Base-by-base conservation (phyloP, 1,140 invertebrate genomes). In the Drosophila paulistorum region DNA sequence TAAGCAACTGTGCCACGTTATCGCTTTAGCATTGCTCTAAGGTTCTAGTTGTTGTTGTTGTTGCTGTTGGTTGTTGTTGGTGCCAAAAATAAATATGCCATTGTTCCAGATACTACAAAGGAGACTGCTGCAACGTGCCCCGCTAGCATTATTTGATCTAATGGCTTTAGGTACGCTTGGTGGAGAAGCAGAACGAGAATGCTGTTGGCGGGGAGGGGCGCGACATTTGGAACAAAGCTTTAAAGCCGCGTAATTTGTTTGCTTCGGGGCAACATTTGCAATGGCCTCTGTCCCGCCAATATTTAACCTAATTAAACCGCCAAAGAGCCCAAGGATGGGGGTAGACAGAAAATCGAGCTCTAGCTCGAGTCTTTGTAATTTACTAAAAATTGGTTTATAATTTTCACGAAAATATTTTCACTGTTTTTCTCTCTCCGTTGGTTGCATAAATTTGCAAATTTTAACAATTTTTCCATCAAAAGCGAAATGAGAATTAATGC, bases 171-270 rank as follows among this genome's bases (percentile, higher is more conserved):
- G 33, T 30, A 30, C 5, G 5, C 30, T 30, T 30, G 30, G 0
- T n/a, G 58, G 7, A 13, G 14, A 10, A 17, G 4, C 30, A 11
- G 26, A 14, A 7, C 5, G 13, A 9, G 30, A 17, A 37, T 10
- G 42, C 26, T 26, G 62, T 30, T 2, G 30, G 30, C 6, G 30
- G 30, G 5, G 6, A 55, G 11, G 54, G 13, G 14, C 3, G 35
- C 1, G 11, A 26, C 26, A 17, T 35, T 11, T 26, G 30, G 59
- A 48, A 61, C 64, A 73, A 76, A 70, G 79, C 72, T 68, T 83
- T 83, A 86, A 86, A 86, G 84, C 83, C 83, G 79, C 70, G 83
- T 87, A 86, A 86, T 86, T 86, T 86, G 79, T 86, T 86, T 86
- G 70, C 76, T 79, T 75, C 61, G 71, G 75, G 72, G 71, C 45